Evolutionary conservation across 1,140 invertebrate genomes (phyloP), one percentile per base, ranked within the genome.

Genomic region (Sminthurides bifidus): DNA sequence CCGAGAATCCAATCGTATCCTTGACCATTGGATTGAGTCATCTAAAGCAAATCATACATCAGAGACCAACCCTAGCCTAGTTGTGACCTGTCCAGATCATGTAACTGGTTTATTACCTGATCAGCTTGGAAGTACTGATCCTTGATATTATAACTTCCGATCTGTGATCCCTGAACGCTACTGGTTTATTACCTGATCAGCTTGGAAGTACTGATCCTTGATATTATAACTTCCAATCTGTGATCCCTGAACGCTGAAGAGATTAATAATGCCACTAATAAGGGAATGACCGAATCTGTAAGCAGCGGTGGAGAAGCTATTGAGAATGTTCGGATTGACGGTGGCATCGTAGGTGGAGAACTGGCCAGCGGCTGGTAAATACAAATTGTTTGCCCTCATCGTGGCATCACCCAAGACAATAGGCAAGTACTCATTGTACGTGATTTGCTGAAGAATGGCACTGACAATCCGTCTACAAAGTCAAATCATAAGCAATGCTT

Each of bases 291-390:
- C 92, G 67, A 96, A 96, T 52, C 90, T 73, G 66, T 89, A 92
- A 1, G 85, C 91, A 2, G 92, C 82, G 0, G 88, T 77, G 0
- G 93, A 85, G 75, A 98, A 98, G 65, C 80, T 81, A 72, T 97
- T 96, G 1, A 86, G 80, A 51, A 97, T 81, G 0, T 80, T 77
- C 0, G 92, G 79, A 72, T 98, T 81, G 3, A 87, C 73, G 5
- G 72, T 69, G 0, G 78, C 70, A 61, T 91, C 76, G 68, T 92
- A 92, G 1, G 77, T 77, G 8, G 73, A 69, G 52, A 80, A 81
- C 65, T 78, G 78, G 0, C 82, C 80, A 0, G 68, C 70, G 10
- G 73, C 67, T 14, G 76, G 69, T 0, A 81, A 75, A 40, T 76
- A 75, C 38, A 92, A 65, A n/a, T 79, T 74, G 26, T 79, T 59